These are phyloP conservation scores for Drosophila tanythrix DNA, from an alignment of 2,888 invertebrate genomes.

Conservation along the genomic window DNA sequence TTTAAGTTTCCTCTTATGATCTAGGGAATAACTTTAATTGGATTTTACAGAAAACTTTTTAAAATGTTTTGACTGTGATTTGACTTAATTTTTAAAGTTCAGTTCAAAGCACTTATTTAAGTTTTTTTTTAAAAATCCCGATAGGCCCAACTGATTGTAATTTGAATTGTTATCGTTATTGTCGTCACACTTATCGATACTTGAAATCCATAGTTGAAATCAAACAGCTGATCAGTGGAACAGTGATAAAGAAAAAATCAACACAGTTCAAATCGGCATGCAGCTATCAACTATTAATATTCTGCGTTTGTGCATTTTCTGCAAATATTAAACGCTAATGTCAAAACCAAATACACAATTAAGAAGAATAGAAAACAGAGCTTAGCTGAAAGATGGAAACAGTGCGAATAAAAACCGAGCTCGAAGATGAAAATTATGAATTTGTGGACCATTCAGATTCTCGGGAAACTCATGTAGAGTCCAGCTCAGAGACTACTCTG, in stretches of 20 bases:
- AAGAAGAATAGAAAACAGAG: background rate
- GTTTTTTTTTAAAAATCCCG: background rate
- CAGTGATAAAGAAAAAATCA: background rate
- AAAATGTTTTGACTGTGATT: background rate
- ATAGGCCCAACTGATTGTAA: background rate
- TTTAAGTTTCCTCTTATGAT: background rate
- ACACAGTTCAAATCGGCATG: background rate
- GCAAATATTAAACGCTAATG: background rate
- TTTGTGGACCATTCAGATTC: background rate
- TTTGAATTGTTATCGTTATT: background rate
- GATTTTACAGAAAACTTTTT: background rate
- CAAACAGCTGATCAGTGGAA: constrained; percentile 21
- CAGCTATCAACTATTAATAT: background rate
- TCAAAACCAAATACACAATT: background rate
- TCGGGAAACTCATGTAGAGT: background rate
- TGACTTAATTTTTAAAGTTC: background rate
- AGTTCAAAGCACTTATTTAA: background rate
- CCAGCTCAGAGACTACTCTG: background rate
- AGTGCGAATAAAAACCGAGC: constrained; percentile 33
- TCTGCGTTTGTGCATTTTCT: background rate
- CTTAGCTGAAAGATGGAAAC: constrained; percentile 41
- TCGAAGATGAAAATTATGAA: background rate
- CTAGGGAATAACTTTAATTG: background rate
- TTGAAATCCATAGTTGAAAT: background rate
- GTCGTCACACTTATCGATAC: background rate